Conservation (phyloP, 2,113 vertebrate genomes). For the Pseudopipra pipra region DNA sequence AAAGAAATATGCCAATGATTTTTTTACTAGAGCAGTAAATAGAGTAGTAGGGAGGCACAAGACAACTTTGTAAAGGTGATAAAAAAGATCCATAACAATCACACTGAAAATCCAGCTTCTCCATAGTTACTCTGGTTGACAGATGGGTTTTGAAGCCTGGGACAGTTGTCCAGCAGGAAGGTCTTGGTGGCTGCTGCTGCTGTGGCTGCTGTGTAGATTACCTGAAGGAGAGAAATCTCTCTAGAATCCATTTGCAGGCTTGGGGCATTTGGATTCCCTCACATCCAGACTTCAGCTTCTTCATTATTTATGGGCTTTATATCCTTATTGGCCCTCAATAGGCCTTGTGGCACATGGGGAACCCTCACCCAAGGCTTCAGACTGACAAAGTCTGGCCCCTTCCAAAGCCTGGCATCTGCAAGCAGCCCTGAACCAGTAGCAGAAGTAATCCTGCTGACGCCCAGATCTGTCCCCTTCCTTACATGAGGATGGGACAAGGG, state of each 20-base stretch:
- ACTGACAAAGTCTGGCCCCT: neutral
- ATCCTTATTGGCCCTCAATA: neutral
- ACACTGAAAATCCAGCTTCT: neutral
- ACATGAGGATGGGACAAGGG: neutral
- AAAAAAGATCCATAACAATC: neutral
- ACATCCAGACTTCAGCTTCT: neutral
- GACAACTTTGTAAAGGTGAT: neutral
- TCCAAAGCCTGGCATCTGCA: neutral
- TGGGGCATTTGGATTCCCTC: neutral
- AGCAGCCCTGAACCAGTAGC: neutral
- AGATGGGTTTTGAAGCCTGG: neutral
- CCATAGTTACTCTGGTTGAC: neutral
- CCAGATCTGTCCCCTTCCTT: neutral
- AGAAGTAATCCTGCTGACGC: neutral
- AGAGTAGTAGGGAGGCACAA: neutral
- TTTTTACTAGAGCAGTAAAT: constrained; percentile 27
- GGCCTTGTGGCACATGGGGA: neutral
- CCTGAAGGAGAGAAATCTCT: neutral
- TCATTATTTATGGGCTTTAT: neutral
- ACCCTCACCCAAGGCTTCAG: neutral
- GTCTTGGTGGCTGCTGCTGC: neutral
- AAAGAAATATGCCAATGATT: constrained; percentile 13
- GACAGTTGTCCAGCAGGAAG: neutral
- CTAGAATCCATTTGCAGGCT: neutral
- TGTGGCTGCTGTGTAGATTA: neutral